phyloP scores from a whole-genome alignment of 2,888 invertebrate genomes.

The Mythimna loreyi region DNA sequence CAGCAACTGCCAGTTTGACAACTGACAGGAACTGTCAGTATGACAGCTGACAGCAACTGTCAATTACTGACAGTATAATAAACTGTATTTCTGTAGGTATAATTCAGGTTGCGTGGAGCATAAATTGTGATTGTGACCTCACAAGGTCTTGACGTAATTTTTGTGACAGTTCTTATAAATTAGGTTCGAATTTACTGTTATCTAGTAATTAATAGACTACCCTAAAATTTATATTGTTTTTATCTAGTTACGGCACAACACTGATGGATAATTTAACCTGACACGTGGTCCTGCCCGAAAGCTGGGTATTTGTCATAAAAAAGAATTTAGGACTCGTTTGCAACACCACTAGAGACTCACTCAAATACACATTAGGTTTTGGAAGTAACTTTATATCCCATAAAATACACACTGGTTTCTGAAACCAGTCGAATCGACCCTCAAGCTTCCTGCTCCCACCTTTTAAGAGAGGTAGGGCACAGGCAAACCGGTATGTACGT shows the following conservation, averaged over 20 bases:
- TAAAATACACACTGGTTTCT: too few relatives aligned
- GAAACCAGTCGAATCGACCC: background rate
- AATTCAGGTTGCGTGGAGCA: conserved; percentile 15
- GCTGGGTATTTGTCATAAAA: too few relatives aligned
- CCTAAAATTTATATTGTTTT: too few relatives aligned
- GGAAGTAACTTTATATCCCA: too few relatives aligned
- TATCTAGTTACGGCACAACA: too few relatives aligned
- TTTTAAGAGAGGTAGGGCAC: background rate
- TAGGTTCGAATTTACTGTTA: background rate
- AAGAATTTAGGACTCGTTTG: too few relatives aligned
- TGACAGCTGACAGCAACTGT: conserved; percentile 47
- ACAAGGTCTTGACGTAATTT: conserved; percentile 4
- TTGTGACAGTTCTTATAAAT: background rate
- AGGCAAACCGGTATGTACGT: too few relatives aligned
- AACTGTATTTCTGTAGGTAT: background rate
- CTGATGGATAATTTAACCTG: too few relatives aligned
- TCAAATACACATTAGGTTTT: too few relatives aligned
- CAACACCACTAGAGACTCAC: too few relatives aligned
- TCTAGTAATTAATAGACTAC: background rate
- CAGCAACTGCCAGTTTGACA: conserved; percentile 34
- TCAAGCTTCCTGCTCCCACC: background rate
- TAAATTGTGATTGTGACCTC: conserved; percentile 9
- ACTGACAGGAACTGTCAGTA: too few relatives aligned
- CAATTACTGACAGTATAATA: conserved; percentile 33
- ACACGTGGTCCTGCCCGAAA: too few relatives aligned